Evolutionary conservation across 2,888 invertebrate species (phyloP), one percentile per base, ranked within the genome.

Genomic region (Drosophila mimica): DNA sequence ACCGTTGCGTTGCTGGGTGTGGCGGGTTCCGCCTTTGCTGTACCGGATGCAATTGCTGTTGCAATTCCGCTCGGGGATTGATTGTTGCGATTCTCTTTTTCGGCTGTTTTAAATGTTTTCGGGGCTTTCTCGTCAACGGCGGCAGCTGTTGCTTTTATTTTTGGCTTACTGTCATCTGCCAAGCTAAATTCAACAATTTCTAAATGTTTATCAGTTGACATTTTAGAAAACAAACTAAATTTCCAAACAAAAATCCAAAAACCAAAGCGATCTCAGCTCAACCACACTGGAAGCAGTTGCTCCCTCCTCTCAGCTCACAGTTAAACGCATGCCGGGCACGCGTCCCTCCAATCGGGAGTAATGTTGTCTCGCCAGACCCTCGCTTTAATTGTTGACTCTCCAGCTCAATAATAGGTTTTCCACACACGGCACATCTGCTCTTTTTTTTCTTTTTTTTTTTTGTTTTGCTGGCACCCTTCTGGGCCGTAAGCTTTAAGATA

Each of bases 361-460:
- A 4, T 4, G 51, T 64, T 54, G 36, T n/a, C 25, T 54, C 15
- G 25, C 40, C 40, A 40, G 40, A 46, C 52, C 49, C 53, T 51
- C 66, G 80, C 64, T 56, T 75, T 74, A 73, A 74, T 70, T 81
- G 68, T 82, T 71, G 75, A 70, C 72, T 80, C 84, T 79, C 80
- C 77, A 67, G 77, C 74, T 76, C 65, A 64, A 34, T 70, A 43
- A 38, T 68, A 38, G 48, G 66, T 30, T 49, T 57, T 59, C 54
- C 53, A 57, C 73, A 65, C 60, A 33, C 25, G 25, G 82, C 75
- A 89, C 88, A 88, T 89, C 88, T 88, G 91, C 89, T 89, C 82
- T 76, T 84, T 89, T 83, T 20, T 20, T 20, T 43, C 7, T 46
- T 46, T 7, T 20, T 40, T n/a, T n/a, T 20, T 20, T 3, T 20